Evolutionary conservation across 2,113 vertebrate genomes (phyloP).

Genomic region (Lonchura striata): DNA sequence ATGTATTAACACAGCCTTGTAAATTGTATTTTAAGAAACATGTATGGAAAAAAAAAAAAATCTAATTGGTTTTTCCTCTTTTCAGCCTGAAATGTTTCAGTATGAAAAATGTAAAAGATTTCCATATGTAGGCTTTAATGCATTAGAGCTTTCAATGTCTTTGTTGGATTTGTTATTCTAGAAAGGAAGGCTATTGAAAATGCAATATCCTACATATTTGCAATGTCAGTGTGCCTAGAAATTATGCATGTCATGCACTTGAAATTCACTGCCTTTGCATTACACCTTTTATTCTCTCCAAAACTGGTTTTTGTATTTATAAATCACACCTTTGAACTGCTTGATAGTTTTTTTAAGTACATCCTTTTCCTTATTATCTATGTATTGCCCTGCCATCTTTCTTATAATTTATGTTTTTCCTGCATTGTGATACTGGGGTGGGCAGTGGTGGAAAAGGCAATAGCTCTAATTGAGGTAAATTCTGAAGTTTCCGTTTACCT

Average conservation of each 20-base stretch:
- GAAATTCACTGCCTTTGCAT: background rate
- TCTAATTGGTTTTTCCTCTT: background rate
- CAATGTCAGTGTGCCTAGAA: background rate
- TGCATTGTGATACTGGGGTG: background rate
- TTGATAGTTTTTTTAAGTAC: rapidly evolving
- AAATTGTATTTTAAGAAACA: background rate
- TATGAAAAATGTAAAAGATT: background rate
- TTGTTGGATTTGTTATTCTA: background rate
- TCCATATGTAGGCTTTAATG: background rate
- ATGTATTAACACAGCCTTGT: background rate
- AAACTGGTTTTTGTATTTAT: background rate
- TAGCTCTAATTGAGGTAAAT: background rate
- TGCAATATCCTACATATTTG: background rate
- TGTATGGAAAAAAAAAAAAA: background rate
- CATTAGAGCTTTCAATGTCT: background rate
- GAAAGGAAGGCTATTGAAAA: background rate
- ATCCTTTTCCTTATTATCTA: background rate
- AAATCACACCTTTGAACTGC: background rate
- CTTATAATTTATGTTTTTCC: background rate
- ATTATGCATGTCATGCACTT: background rate
- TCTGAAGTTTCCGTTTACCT: background rate
- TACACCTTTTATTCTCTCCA: background rate
- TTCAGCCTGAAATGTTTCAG: background rate
- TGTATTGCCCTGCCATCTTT: background rate
- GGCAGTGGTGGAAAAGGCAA: background rate